phyloP scores from a whole-genome alignment of 2,797 vertebrate species.

The Lindbergichthys nudifrons region DNA sequence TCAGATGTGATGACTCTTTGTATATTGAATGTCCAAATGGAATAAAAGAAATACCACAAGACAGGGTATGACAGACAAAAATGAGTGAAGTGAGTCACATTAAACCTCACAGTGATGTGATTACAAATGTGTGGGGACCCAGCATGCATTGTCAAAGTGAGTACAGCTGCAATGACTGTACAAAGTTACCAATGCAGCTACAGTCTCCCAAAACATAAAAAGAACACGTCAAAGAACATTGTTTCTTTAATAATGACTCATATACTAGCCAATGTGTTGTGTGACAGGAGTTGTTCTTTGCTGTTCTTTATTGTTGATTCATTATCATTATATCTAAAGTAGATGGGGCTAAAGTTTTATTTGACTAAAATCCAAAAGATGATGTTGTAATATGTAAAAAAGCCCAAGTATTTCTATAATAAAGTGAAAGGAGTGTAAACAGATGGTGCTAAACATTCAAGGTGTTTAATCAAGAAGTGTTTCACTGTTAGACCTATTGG shows the following conservation, averaged over 20 bases:
- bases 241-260: background rate
- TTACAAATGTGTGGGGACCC: background rate
- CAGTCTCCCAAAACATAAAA: background rate
- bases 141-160: background rate
- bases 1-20: constrained; percentile 1
- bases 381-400: background rate
- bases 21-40: background rate
- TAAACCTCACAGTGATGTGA: constrained; percentile 1
- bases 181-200: background rate
- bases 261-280: background rate
- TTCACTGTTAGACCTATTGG: background rate
- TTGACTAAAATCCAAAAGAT: background rate
- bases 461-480: background rate
- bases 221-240: background rate
- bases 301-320: background rate
- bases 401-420: background rate
- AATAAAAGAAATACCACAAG: background rate
- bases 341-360: background rate
- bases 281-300: background rate
- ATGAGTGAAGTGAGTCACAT: constrained; percentile 13
- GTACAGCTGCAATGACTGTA: background rate
- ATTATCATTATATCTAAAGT: background rate
- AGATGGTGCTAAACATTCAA: background rate
- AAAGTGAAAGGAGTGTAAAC: background rate
- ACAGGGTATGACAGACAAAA: background rate